Evolutionary conservation across 2,797 vertebrate genomes (phyloP).

Genomic region (Arnoldichthys spilopterus): DNA sequence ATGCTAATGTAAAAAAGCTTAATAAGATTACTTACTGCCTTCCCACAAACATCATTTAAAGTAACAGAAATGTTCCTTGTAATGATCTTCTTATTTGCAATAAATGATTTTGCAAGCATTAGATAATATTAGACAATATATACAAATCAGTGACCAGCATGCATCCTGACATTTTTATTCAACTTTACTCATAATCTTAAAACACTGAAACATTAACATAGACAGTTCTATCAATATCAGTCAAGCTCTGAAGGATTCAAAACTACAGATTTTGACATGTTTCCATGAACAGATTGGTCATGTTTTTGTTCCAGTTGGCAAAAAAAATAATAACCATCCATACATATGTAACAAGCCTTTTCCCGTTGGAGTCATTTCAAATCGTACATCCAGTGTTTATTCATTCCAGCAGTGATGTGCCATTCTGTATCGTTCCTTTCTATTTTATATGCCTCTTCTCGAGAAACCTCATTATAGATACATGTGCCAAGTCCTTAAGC

Average conservation of each 20-base stretch:
- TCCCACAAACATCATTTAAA: conserved; percentile 9
- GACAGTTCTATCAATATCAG: not conserved
- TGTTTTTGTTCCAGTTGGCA: not conserved
- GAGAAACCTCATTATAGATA: not conserved
- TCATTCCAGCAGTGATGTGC: not conserved
- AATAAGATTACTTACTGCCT: not conserved
- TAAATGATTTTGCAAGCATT: not conserved
- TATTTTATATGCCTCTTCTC: not conserved
- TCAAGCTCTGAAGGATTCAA: not conserved
- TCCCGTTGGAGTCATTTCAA: not conserved
- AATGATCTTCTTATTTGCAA: conserved; percentile 14
- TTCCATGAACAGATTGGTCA: not conserved
- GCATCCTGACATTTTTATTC: conserved; percentile 30
- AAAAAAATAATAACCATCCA: not conserved
- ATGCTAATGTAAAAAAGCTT: not conserved
- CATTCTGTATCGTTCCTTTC: not conserved
- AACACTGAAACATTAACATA: conserved; percentile 17
- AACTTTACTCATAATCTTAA: conserved; percentile 8
- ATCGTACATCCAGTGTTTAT: not conserved
- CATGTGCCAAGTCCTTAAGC: conserved; percentile 6
- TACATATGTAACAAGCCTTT: not conserved
- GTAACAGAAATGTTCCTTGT: not conserved
- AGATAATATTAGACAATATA: conserved; percentile 24
- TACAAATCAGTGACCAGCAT: conserved; percentile 38
- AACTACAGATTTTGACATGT: not conserved